Evolutionary conservation across 2,888 invertebrate genomes (phyloP).

Genomic region (Cephalotes varians): DNA sequence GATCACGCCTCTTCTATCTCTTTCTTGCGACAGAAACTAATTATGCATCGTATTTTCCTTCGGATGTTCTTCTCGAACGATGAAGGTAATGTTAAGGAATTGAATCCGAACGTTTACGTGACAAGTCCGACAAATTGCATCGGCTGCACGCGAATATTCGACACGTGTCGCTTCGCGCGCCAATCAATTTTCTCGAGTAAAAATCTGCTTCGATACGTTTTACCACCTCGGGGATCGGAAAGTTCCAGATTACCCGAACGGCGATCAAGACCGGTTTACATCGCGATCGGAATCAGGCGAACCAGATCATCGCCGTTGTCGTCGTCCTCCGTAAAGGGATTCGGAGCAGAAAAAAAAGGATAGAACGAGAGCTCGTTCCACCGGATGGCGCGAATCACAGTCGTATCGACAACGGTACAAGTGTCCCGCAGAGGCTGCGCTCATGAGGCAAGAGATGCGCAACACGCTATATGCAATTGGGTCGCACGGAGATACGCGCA

Average conservation of each 20-base stretch:
- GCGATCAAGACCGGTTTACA: constrained; percentile 39
- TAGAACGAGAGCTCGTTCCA: constrained; percentile 58
- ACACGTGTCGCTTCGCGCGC: neutral
- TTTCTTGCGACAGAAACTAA: neutral
- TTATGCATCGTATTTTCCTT: neutral
- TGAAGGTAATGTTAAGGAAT: neutral
- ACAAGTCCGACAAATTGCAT: constrained; percentile 2
- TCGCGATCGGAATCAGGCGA: constrained; percentile 45
- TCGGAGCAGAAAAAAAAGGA: constrained; percentile 5
- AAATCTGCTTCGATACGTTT: constrained; percentile 25
- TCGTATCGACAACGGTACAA: constrained; percentile 65
- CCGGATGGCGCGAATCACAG: constrained; percentile 57
- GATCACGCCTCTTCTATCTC: neutral
- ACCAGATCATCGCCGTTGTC: constrained; percentile 7
- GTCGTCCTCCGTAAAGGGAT: constrained; percentile 26
- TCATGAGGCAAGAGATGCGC: constrained; percentile 52
- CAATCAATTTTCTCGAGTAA: constrained; percentile 34
- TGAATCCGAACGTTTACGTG: constrained; percentile 8
- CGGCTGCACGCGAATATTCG: neutral
- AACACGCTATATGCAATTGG: constrained; percentile 69
- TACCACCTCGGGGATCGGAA: constrained; percentile 34
- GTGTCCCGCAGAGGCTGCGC: constrained; percentile 40
- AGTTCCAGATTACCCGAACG: constrained; percentile 32
- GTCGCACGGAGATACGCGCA: constrained; percentile 61
- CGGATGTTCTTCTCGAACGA: neutral